Base-by-base conservation (phyloP, 2,888 invertebrate species). In the Seladonia tumulorum region DNA sequence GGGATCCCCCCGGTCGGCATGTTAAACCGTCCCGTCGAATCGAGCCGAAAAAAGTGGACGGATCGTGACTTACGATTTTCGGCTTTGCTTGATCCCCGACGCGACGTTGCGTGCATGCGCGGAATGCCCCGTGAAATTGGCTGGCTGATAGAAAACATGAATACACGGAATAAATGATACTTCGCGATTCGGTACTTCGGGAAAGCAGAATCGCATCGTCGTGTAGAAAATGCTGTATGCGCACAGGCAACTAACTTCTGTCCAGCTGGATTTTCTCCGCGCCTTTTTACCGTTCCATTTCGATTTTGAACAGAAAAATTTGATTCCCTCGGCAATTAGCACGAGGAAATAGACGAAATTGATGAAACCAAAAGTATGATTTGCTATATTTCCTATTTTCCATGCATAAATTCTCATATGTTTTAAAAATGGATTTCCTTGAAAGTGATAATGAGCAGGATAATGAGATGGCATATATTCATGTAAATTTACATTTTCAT, bases 21-120 rank as follows among this genome's bases (percentile, higher is more conserved):
- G 53, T 71, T 25, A 47, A 14, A 12, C 10, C 18, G 42, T 8
- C 47, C 16, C 29, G 14, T 16, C 5, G 60, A 57, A 47, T 10
- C 53, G 29, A 14, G 12, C 7, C 1, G 14, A 3, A 57, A 35
- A 45, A 49, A 47, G 49, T 47, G 39, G 45, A 29, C 7, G 7
- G 16, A 12, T 22, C 25, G 72, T 73, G 76, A 76, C 73, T 78
- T 79, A 76, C 72, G 83, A 83, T 76, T 83, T 71, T 76, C 53
- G 25, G 7, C 29, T 57, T 57, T 57, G n/a, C 57, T n/a, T 25
- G 60, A 35, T 53, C 16, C 22, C n/a, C 3, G 35, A n/a, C 7
- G 5, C 45, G 5, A 53, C 22, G 49, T 53, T 22, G 22, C 49
- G 22, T 22, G 12, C 3, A 29, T 39, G 29, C 10, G 22, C 1